Evolutionary conservation across 2,888 invertebrate species (phyloP), one percentile per base, ranked within the genome.

Genomic region (Loripinus fragilis): DNA sequence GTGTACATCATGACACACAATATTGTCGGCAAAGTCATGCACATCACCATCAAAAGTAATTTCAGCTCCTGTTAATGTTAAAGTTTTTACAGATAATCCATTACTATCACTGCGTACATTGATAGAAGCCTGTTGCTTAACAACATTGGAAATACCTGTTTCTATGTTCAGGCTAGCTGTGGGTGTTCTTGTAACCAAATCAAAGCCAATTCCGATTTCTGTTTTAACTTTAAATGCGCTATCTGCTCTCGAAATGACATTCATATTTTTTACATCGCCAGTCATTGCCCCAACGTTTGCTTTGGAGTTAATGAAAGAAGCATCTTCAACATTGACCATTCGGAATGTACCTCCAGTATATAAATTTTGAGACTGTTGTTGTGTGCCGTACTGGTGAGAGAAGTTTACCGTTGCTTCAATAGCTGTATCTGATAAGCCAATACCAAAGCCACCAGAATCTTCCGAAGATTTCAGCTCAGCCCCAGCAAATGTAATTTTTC

Each of bases 181-280:
- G 28, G 60, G 60, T 28, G 60, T 60, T 60, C 28, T 60, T 17
- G 60, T 60, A 28, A 17, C 60, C 2, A 60, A 3, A 60, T 60
- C 28, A 20, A 60, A 3, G 17, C 28, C 60, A 25, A 60, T 25
- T 2, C 15, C 15, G 30, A 28, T 20, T 25, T 30, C 60, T 28
- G 8, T 3, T 28, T 60, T 25, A 3, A 28, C 3, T 7, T 60
- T 25, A 7, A 17, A 8, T 20, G 23, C 5, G 15, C 28, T 60
- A 60, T 60, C 60, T 28, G 28, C 5, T 60, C 60, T 60, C 15
- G 23, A 25, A 17, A 60, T 7, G 5, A 60, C 60, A 17, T 60
- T 30, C 60, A 60, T 60, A 7, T 60, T 3, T 60, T 60, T 17
- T 28, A 60, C 15, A 7, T 60, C 28, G 5, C 60, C 60, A 28